Percentiles rank a stretch among this genome's conserved stretches.
These are phyloP conservation scores for Tonatia bakeri DNA, from an alignment of 2,113 vertebrate species.

Conservation along the genomic window DNA sequence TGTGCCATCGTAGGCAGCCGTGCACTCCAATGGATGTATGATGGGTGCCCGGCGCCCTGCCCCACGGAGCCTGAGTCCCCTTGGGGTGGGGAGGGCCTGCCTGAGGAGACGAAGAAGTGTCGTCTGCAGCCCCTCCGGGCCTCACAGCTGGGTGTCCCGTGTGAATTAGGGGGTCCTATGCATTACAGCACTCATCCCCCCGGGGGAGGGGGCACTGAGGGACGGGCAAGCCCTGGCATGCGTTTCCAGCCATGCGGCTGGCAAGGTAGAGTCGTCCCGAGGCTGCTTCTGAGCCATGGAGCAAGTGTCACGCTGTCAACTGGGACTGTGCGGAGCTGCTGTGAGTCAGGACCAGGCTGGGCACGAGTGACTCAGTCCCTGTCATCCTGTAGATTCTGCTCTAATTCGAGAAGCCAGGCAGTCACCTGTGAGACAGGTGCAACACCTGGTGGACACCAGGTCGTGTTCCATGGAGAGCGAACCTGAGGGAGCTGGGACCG, in stretches of 20 bases:
- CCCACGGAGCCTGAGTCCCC: background rate
- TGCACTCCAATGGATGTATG: background rate
- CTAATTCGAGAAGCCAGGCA: background rate
- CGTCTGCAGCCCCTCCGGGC: rapidly evolving
- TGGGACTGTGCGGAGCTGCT: rapidly evolving
- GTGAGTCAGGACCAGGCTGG: background rate
- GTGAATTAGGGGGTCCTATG: background rate
- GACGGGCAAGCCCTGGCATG: rapidly evolving
- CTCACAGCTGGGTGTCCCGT: background rate
- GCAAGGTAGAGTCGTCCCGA: rapidly evolving
- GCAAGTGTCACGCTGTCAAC: rapidly evolving
- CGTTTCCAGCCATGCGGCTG: background rate
- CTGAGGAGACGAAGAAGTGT: background rate
- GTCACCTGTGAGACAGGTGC: rapidly evolving
- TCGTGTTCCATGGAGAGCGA: background rate
- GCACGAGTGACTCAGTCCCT: rapidly evolving
- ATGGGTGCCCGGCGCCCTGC: background rate
- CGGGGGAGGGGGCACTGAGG: rapidly evolving
- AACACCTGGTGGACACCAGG: background rate
- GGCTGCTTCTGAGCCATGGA: background rate
- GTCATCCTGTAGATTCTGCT: background rate
- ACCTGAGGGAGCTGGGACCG: background rate
- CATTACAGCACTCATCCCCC: too few species aligned
- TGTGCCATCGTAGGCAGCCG: rapidly evolving
- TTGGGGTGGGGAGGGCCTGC: background rate